Evolutionary conservation across 2,113 vertebrate species (phyloP).

Genomic region (Hippocampus comes): DNA sequence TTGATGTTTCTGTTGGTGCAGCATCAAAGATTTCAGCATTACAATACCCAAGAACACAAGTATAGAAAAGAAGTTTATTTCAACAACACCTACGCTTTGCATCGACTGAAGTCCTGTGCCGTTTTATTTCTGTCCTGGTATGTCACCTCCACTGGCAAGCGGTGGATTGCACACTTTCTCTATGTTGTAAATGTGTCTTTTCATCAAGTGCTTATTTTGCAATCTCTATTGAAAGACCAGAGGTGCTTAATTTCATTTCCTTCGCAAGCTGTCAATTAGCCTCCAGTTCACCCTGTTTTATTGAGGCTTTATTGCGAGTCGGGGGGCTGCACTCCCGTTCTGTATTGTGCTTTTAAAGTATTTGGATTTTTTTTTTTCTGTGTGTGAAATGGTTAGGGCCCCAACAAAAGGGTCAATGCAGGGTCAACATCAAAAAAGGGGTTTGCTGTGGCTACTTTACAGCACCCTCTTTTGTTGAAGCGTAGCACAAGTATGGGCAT

Average conservation of each 20-base stretch:
- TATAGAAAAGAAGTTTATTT: conserved; percentile 8
- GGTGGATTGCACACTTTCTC: conserved; percentile 28
- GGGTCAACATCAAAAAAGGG: conserved; percentile 69
- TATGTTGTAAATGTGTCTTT: conserved; percentile 17
- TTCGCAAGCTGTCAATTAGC: conserved; percentile 67
- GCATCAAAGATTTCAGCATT: conserved; percentile 31
- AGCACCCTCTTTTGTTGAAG: conserved; percentile 58
- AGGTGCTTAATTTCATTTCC: conserved; percentile 60
- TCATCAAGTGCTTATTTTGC: conserved; percentile 45
- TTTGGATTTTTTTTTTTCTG: conserved; percentile 55
- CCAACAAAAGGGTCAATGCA: conserved; percentile 67
- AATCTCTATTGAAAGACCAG: conserved; percentile 36
- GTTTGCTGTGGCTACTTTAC: conserved; percentile 55
- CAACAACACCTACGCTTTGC: conserved; percentile 1
- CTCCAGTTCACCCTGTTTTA: conserved; percentile 70
- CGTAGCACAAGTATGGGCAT: conserved; percentile 49
- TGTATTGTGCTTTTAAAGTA: conserved; percentile 62
- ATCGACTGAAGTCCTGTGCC: conserved; percentile 6
- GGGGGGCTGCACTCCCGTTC: conserved; percentile 48
- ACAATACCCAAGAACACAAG: neutral
- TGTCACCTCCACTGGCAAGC: conserved; percentile 34
- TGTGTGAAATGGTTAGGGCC: conserved; percentile 64
- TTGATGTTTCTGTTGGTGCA: conserved; percentile 44
- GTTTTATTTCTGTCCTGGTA: conserved; percentile 15
- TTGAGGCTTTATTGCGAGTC: conserved; percentile 51